These are phyloP conservation scores for Pelecanus crispus DNA, from an alignment of 2,113 vertebrate genomes.

Conservation along the genomic window DNA sequence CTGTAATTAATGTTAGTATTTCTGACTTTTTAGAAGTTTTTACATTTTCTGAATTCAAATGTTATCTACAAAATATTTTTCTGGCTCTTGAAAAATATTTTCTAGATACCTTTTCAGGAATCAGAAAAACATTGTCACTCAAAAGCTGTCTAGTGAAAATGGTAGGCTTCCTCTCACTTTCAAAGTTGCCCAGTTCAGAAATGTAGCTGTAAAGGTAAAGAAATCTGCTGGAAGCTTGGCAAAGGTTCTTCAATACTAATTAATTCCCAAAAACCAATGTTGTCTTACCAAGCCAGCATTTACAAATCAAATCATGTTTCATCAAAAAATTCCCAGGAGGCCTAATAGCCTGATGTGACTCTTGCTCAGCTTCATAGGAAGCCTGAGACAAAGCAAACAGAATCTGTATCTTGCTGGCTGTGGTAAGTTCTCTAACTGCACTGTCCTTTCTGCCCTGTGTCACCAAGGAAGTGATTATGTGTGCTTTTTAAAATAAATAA, in stretches of 20 bases:
- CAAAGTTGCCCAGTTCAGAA: not conserved
- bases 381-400: not conserved
- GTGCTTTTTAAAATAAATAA: not conserved
- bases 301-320: not conserved
- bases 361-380: not conserved
- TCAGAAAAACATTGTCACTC: not conserved
- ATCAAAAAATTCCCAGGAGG: not conserved
- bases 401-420: not conserved
- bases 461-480: not conserved
- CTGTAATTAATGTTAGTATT: not conserved
- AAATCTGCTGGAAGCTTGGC: not conserved
- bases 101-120: not conserved
- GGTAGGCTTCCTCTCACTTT: not conserved
- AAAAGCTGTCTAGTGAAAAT: not conserved
- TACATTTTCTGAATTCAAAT: not conserved
- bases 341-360: not conserved
- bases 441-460: not conserved
- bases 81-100: not conserved
- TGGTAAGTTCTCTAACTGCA: not conserved
- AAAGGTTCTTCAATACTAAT: not conserved
- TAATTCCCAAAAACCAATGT: not conserved
- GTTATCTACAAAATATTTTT: not conserved
- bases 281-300: not conserved
- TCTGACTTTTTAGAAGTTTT: not conserved
- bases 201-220: not conserved